Conservation (phyloP, 2,888 invertebrate species). For the Lobophora halterata region DNA sequence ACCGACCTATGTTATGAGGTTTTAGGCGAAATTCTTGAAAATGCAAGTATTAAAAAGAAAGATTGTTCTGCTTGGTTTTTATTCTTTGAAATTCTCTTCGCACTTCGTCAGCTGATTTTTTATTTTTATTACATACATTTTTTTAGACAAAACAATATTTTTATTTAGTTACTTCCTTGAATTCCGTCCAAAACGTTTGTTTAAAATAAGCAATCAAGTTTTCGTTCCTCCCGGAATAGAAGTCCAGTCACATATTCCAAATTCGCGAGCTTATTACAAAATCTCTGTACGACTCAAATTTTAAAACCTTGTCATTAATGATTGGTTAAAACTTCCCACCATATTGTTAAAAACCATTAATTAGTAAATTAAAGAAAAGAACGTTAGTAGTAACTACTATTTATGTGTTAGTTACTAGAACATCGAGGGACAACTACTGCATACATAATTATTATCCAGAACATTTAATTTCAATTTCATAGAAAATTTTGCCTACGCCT, state of each 20-base stretch:
- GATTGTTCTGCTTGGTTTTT: no score
- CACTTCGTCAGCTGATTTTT: no score
- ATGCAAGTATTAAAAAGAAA: no score
- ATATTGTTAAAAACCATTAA: conserved; percentile 37
- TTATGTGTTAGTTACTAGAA: conserved; percentile 29
- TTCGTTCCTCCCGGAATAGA: conserved; percentile 11
- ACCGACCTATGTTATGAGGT: no score
- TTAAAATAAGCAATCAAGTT: not conserved
- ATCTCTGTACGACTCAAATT: conserved; percentile 13
- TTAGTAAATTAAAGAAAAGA: conserved; percentile 51
- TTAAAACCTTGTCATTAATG: conserved; percentile 25
- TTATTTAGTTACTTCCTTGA: no score
- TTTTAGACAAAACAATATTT: no score
- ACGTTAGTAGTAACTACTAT: conserved; percentile 42
- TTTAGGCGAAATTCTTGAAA: no score
- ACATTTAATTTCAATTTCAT: conserved; percentile 6
- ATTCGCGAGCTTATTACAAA: not conserved
- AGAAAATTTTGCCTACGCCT: conserved; percentile 3
- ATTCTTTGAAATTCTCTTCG: no score
- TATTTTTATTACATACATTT: no score
- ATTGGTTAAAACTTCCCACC: conserved; percentile 35
- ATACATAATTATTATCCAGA: conserved; percentile 27
- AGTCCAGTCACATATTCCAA: not conserved
- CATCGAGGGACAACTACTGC: conserved; percentile 23
- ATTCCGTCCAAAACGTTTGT: not conserved